phyloP scores from a whole-genome alignment of 1,140 invertebrate species.

The Drosophila tsacasi region DNA sequence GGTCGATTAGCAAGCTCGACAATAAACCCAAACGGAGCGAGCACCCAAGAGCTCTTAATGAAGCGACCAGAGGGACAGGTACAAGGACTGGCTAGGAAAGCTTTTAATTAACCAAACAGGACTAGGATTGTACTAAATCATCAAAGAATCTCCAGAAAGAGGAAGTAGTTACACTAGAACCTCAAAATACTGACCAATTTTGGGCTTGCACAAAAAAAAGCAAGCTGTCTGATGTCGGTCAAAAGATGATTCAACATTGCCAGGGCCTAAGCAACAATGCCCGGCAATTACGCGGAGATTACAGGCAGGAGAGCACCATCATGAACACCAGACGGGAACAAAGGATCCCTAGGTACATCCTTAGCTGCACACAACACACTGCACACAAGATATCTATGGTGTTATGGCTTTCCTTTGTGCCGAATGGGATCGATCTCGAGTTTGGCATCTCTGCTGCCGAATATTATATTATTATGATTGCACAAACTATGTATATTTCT shows the following conservation, averaged over 20 bases:
- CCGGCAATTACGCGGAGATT: slow-evolving; percentile 52
- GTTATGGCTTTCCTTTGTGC: slow-evolving; percentile 23
- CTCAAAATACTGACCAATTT: not conserved
- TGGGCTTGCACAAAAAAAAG: not conserved
- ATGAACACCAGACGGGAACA: slow-evolving; percentile 10
- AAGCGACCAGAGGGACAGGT: not conserved
- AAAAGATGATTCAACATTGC: slow-evolving; percentile 20
- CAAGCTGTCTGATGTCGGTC: slow-evolving; percentile 19
- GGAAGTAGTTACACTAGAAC: not conserved
- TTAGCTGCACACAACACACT: not conserved
- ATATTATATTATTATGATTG: slow-evolving; percentile 52
- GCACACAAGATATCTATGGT: not conserved
- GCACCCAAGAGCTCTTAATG: slow-evolving; percentile 27
- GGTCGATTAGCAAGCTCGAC: slow-evolving; percentile 43
- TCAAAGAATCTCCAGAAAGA: not conserved
- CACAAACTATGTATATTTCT: slow-evolving; percentile 34
- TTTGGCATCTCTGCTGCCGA: not conserved
- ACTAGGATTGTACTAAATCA: not conserved
- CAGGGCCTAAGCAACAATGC: slow-evolving; percentile 36
- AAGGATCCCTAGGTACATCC: slow-evolving; percentile 28
- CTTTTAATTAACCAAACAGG: not conserved
- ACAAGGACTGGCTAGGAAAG: not conserved
- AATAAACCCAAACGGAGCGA: slow-evolving; percentile 24
- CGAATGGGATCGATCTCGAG: slow-evolving; percentile 9
- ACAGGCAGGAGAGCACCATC: not conserved